Percentiles rank a stretch among this genome's conserved stretches.
These are phyloP conservation scores for Petroica traversi DNA, from an alignment of 2,113 vertebrate species.

Conservation along the genomic window DNA sequence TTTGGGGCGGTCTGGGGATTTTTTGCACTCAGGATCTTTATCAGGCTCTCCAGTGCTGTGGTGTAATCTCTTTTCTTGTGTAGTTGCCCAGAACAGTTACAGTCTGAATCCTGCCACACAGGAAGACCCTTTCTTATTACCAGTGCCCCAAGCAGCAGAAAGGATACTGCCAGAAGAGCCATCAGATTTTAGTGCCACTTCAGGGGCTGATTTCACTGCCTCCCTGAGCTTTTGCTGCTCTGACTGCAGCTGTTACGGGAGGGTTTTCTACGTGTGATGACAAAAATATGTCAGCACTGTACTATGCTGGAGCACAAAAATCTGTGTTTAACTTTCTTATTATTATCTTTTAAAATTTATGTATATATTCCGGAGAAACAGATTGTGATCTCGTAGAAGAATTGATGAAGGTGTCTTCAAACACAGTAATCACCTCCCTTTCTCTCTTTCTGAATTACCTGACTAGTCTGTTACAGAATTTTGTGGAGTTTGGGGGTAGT, in stretches of 20 bases:
- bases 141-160: background rate
- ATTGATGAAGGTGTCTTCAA: background rate
- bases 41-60: background rate
- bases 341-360: background rate
- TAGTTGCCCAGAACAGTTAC: background rate
- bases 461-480: background rate
- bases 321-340: background rate
- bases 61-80: background rate
- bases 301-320: background rate
- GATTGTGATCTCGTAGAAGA: background rate
- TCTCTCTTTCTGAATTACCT: background rate
- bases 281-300: background rate
- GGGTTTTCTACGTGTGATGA: background rate
- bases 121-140: background rate
- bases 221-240: background rate
- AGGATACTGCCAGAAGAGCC: background rate
- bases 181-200: background rate
- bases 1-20: background rate
- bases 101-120: background rate
- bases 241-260: accelerated
- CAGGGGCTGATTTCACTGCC: background rate
- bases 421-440: background rate
- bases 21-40: background rate
- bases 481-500: background rate
- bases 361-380: background rate